phyloP scores from a whole-genome alignment of 2,113 vertebrate species.

The Heterochromis multidens region DNA sequence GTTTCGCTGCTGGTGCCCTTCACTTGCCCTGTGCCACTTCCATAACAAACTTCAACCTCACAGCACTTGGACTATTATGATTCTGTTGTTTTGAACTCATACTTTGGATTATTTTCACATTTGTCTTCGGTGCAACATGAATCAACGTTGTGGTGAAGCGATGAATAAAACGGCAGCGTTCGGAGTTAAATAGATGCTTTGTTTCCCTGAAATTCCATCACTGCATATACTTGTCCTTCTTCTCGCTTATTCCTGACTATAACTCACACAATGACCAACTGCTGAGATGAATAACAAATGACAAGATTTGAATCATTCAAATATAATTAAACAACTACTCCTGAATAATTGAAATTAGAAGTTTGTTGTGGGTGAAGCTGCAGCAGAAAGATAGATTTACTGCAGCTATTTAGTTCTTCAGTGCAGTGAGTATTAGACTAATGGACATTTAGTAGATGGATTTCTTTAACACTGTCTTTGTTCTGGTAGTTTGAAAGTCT shows the following conservation, averaged over 20 bases:
- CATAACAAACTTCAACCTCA: slow-evolving; percentile 10
- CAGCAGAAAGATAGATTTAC: not conserved
- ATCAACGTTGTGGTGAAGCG: not conserved
- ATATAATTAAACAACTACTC: not conserved
- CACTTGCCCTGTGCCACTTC: slow-evolving; percentile 52
- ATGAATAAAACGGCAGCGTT: not conserved
- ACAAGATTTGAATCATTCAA: not conserved
- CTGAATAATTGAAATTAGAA: not conserved
- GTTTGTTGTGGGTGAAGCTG: not conserved
- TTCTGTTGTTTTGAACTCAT: not conserved
- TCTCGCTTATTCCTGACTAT: not conserved
- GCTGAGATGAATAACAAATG: not conserved
- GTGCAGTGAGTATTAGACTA: not conserved
- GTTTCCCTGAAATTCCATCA: not conserved
- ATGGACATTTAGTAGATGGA: not conserved
- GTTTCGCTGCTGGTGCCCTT: slow-evolving; percentile 69
- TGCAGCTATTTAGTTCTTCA: not conserved
- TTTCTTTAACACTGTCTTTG: slow-evolving; percentile 8
- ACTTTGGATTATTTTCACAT: slow-evolving; percentile 8
- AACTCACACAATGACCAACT: not conserved
- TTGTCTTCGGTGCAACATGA: not conserved
- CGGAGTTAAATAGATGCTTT: not conserved
- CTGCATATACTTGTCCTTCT: not conserved
- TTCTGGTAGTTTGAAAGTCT: not conserved
- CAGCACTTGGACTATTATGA: not conserved